Evolutionary conservation across 2,113 vertebrate genomes (phyloP).

Genomic region (Mormyrus iriodes): DNA sequence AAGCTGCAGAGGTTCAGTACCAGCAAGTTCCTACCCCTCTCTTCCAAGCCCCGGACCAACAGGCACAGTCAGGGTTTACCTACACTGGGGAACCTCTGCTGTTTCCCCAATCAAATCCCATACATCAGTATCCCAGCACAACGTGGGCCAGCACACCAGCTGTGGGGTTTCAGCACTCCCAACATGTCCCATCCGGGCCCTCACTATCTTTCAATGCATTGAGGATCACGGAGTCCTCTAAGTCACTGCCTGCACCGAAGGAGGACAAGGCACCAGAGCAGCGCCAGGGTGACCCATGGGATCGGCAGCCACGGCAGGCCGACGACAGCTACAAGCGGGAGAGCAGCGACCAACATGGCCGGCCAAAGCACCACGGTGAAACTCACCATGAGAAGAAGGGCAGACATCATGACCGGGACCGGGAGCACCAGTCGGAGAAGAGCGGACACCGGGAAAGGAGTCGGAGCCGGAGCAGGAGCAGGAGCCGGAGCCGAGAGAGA

Average conservation of each 20-base stretch:
- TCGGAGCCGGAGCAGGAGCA: slow-evolving; percentile 47
- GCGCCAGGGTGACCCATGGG: slow-evolving; percentile 78
- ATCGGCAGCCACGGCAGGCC: slow-evolving; percentile 66
- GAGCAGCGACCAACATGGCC: slow-evolving; percentile 65
- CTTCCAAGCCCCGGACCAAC: slow-evolving; percentile 58
- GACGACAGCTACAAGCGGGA: slow-evolving; percentile 66
- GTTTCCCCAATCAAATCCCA: slow-evolving; percentile 37
- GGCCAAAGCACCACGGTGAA: slow-evolving; percentile 73
- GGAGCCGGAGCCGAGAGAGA: slow-evolving; percentile 38
- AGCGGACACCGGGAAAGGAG: slow-evolving; percentile 55
- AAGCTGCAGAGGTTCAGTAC: slow-evolving; percentile 61
- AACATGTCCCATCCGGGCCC: slow-evolving; percentile 57
- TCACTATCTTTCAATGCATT: slow-evolving; percentile 49
- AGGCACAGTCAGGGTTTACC: slow-evolving; percentile 66
- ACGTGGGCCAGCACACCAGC: slow-evolving; percentile 65
- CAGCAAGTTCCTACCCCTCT: slow-evolving; percentile 61
- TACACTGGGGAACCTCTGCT: slow-evolving; percentile 48
- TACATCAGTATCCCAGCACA: slow-evolving; percentile 60
- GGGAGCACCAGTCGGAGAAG: slow-evolving; percentile 61
- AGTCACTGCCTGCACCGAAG: slow-evolving; percentile 62
- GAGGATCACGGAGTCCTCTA: slow-evolving; percentile 64
- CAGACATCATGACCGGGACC: slow-evolving; percentile 65
- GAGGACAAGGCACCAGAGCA: slow-evolving; percentile 71
- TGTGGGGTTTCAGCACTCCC: slow-evolving; percentile 58
- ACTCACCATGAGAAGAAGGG: slow-evolving; percentile 78